These are phyloP conservation scores for Lytechinus pictus DNA, from an alignment of 35 echinoderm and acorn worm species.

Conservation along the genomic window DNA sequence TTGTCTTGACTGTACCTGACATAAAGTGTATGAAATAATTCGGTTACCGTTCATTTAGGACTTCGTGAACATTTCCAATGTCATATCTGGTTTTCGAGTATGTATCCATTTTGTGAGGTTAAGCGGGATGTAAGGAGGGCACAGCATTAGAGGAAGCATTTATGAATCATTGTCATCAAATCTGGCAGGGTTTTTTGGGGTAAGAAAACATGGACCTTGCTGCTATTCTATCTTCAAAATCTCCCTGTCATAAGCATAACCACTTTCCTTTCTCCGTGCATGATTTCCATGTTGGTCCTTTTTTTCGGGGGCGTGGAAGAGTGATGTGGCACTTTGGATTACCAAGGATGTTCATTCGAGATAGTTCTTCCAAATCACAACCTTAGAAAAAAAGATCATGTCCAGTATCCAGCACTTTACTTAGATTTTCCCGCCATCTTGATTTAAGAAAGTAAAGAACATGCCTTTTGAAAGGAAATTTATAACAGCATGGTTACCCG, in stretches of 20 bases:
- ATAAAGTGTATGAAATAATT: neutral
- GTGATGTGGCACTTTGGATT: neutral
- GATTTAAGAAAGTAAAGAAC: neutral
- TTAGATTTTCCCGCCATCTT: neutral
- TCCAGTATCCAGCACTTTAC: neutral
- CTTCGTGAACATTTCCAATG: neutral
- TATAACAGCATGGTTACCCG: too few species aligned
- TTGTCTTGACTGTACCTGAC: neutral
- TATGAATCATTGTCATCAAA: neutral
- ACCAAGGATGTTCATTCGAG: neutral
- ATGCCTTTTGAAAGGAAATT: too few species aligned
- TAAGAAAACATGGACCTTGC: neutral
- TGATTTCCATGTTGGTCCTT: neutral
- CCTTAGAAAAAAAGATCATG: neutral
- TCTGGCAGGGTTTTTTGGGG: neutral
- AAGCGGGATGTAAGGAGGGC: neutral
- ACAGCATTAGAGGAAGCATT: neutral
- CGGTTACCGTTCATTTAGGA: neutral
- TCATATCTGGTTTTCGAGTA: neutral
- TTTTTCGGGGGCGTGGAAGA: neutral
- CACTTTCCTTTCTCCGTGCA: neutral
- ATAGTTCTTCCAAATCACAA: neutral
- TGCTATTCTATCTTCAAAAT: neutral
- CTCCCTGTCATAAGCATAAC: neutral
- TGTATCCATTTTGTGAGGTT: neutral